These are phyloP conservation scores for Drosophila limbata DNA, from an alignment of 2,888 invertebrate species.

Conservation along the genomic window DNA sequence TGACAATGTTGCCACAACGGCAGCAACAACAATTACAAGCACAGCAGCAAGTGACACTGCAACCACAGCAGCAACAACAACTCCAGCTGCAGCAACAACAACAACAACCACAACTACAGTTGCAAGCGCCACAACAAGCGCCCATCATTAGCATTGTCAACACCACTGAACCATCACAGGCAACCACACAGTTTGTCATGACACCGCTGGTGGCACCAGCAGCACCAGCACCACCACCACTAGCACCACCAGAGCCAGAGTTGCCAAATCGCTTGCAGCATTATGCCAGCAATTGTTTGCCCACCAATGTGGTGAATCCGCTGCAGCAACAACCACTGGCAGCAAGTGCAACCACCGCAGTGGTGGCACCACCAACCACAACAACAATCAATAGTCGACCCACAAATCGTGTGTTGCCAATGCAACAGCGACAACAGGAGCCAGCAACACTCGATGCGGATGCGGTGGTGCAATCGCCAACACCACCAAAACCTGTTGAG, in stretches of 20 bases:
- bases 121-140: slow-evolving; percentile 49
- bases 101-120: slow-evolving; percentile 20
- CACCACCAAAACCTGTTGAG: slow-evolving; percentile 67
- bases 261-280: slow-evolving; percentile 65
- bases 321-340: slow-evolving; percentile 86
- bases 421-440: slow-evolving; percentile 89
- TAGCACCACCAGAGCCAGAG: slow-evolving; percentile 49
- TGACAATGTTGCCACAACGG: slow-evolving; percentile 52
- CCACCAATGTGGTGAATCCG: slow-evolving; percentile 90
- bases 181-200: slow-evolving; percentile 49
- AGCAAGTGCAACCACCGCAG: slow-evolving; percentile 74
- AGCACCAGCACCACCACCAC: slow-evolving; percentile 18
- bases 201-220: slow-evolving; percentile 31
- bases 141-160: slow-evolving; percentile 58
- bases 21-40: slow-evolving; percentile 33
- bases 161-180: slow-evolving; percentile 30
- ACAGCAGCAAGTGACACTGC: slow-evolving; percentile 29
- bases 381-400: slow-evolving; percentile 86
- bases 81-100: slow-evolving; percentile 19
- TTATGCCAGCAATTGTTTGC: slow-evolving; percentile 85
- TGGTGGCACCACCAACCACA: slow-evolving; percentile 62
- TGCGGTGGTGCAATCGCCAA: slow-evolving; percentile 63
- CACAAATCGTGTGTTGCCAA: slow-evolving; percentile 92
- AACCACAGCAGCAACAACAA: slow-evolving; percentile 34
- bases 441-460: slow-evolving; percentile 50